Evolutionary conservation across 2,888 invertebrate genomes (phyloP).

Genomic region (Malacosoma neustria): DNA sequence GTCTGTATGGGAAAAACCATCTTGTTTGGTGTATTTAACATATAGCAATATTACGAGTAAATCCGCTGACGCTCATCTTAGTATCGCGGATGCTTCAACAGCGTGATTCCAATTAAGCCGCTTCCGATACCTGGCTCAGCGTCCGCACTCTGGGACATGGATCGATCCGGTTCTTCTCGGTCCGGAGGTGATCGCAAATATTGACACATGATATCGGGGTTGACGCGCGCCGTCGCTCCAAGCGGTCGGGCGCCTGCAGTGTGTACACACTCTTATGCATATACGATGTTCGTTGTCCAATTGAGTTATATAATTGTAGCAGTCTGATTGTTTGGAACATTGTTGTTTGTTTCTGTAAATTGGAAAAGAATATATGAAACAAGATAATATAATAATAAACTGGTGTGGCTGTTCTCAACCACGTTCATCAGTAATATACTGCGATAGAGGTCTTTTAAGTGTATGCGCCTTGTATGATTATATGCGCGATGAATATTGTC

Average conservation of each 20-base stretch:
- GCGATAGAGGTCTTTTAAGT: too few species aligned
- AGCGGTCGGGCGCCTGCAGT: not conserved
- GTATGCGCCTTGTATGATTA: too few species aligned
- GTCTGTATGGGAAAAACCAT: too few species aligned
- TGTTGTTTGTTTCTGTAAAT: not conserved
- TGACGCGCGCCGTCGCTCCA: slow-evolving; percentile 7
- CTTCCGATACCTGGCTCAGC: slow-evolving; percentile 40
- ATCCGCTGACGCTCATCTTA: not conserved
- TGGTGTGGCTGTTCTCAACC: too few species aligned
- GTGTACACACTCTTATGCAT: not conserved
- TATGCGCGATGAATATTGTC: too few species aligned
- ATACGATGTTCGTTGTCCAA: not conserved
- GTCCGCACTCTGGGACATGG: slow-evolving; percentile 27
- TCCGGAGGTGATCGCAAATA: slow-evolving; percentile 36
- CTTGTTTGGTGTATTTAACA: too few species aligned
- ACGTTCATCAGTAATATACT: too few species aligned
- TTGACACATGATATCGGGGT: slow-evolving; percentile 35
- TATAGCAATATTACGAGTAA: too few species aligned
- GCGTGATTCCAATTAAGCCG: slow-evolving; percentile 41
- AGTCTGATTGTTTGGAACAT: not conserved
- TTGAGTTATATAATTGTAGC: not conserved
- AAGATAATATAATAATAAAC: too few species aligned
- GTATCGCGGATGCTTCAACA: not conserved
- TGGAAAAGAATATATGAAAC: not conserved
- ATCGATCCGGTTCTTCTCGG: slow-evolving; percentile 18